Evolutionary conservation across 1,140 invertebrate genomes (phyloP), one percentile per base, ranked within the genome.

Genomic region (Thaumatotibia leucotreta): DNA sequence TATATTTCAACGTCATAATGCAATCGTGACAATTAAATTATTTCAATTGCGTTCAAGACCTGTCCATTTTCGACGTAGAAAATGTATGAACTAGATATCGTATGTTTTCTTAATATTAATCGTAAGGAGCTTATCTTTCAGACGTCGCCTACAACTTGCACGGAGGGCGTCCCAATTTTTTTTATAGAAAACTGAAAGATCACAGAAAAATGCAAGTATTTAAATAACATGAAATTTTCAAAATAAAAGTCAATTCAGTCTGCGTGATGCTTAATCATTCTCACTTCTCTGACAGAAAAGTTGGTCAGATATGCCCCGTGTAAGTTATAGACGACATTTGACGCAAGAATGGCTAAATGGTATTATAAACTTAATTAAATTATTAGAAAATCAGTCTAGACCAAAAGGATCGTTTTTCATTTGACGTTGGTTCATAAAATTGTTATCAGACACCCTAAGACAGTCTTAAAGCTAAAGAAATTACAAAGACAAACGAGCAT

Each of bases 1-100:
- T 90, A 90, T 90, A 90, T 88, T 89, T 86, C 75, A 85, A 85
- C 75, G 76, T 86, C 85, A 80, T 89, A 78, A 58, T 58, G 52
- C 52, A 87, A 79, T 86, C 72, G 72, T 81, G 84, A 88, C 83
- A 81, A 79, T 88, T 83, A 86, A 83, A 86, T 82, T 84, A 84
- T 82, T 83, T 82, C 76, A 82, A 77, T 82, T 72, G 75, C 72
- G 64, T 77, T 75, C 64, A 49, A 74, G 61, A 69, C 39, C 63
- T 63, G 49, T 69, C 76, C 68, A 73, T 73, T 79, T 79, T 71
- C 74, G 74, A 76, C 75, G 76, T 74, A 63, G 54, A 73, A 75
- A 78, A 70, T 68, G 66, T 75, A 73, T 66, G 67, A 72, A 79
- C 72, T 67, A 49, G 79, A 64, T 58, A 58, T 27, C 8, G 45